Base-by-base conservation (phyloP, 1,140 invertebrate genomes). In the Cephus cinctus region DNA sequence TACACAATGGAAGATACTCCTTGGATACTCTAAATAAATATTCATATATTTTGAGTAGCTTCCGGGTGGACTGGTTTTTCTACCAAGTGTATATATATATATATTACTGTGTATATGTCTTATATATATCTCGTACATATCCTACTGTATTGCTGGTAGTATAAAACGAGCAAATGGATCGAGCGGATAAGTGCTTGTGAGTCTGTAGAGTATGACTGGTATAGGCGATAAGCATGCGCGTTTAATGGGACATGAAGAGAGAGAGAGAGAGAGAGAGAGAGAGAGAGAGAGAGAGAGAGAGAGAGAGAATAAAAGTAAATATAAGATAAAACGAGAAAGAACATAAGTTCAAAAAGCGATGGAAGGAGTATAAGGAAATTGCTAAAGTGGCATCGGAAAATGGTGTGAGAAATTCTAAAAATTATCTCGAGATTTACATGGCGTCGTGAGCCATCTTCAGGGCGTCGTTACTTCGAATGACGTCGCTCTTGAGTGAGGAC, bases 31-130 rank as follows among this genome's bases (percentile, higher is more conserved):
- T 38, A 25, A 30, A 23, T 54, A 43, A 50, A 54, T 53, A 53
- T 53, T 53, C 51, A 53, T 53, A 44, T 44, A 53, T 53, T 48
- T 53, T 16, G 18, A 53, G 46, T 42, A 22, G 44, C 12, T 40
- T 36, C n/a, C 20, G 21, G 40, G 40, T 47, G 39, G 36, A 31
- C 19, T 25, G 34, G 40, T 19, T 18, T 43, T 21, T 46, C 12
- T 15, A 5, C 11, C 5, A 38, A 11, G 35, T 38, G 18, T 12
- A 38, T 38, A n/a, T n/a, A n/a, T n/a, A n/a, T 30, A 30, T 9
- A 38, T 38, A 2, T 9, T 11, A 19, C 11, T 15, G 11, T 2
- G 4, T n/a, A 16, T 9, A 11, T n/a, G 11, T 2, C 3, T 11
- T 15, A 38, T 5, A 19, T 5, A 3, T 15, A 15, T 32, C 47